These are phyloP conservation scores for Leuciscus waleckii DNA, from an alignment of 2,797 vertebrate species.

Conservation along the genomic window DNA sequence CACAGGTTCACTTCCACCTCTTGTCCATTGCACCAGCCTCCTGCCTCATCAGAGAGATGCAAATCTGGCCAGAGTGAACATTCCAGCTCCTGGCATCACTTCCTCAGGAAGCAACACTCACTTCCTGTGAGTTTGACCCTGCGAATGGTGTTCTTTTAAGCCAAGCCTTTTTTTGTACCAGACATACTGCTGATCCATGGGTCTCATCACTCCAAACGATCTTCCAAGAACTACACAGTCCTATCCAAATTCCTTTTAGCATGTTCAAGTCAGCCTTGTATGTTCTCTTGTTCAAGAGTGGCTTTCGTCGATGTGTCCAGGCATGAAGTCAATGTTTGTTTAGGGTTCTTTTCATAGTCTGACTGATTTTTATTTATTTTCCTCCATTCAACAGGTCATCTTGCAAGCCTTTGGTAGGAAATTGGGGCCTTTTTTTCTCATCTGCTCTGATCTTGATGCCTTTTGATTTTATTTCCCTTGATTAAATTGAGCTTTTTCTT, in stretches of 20 bases:
- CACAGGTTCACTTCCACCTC: neutral
- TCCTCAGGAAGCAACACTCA: conserved; percentile 84
- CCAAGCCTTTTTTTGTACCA: neutral
- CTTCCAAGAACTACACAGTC: neutral
- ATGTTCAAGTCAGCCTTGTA: neutral
- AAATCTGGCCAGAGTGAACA: conserved; percentile 65
- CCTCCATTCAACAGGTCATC: neutral
- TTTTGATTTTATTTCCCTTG: neutral
- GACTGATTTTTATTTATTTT: neutral
- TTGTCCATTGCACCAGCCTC: neutral
- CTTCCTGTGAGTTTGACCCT: conserved; percentile 74
- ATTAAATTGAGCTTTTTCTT: neutral
- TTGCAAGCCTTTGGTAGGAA: neutral
- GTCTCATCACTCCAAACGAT: neutral
- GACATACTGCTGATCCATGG: neutral
- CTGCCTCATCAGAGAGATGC: neutral
- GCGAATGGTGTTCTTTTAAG: neutral
- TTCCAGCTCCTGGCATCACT: conserved; percentile 73
- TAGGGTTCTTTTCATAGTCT: neutral
- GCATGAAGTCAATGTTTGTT: neutral
- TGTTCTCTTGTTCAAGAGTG: neutral
- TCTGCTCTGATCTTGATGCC: neutral
- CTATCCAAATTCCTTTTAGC: neutral
- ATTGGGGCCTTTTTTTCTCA: neutral
- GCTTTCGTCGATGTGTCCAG: neutral